Percentiles rank a stretch among this genome's conserved stretches.
phyloP scores from a whole-genome alignment of 1,140 invertebrate species.

The Leucophenga varia region DNA sequence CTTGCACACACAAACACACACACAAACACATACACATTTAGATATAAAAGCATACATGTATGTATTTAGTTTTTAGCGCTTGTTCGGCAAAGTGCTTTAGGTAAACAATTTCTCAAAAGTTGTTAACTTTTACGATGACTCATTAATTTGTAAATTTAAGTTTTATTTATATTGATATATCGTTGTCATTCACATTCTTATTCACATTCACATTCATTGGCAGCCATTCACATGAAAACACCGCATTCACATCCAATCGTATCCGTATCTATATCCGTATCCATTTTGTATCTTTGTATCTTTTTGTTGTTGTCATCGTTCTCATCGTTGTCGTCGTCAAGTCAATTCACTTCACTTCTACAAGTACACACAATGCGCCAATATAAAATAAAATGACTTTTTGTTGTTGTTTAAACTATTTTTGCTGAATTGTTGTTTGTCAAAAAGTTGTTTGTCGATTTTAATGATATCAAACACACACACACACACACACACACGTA shows the following conservation, averaged over 20 bases:
- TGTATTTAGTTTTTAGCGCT: no score
- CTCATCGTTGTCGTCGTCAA: no score
- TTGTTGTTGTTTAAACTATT: conserved; percentile 1
- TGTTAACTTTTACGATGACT: conserved; percentile 55
- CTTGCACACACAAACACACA: conserved; percentile 2
- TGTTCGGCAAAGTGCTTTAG: conserved; percentile 33
- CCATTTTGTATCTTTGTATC: no score
- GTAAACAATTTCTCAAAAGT: conserved; percentile 54
- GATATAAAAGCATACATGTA: no score
- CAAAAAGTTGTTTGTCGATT: conserved; percentile 36
- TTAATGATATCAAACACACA: conserved; percentile 39
- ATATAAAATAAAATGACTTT: no score
- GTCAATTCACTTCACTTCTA: no score
- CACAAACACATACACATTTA: no score
- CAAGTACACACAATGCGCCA: background rate
- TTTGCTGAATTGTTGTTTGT: conserved; percentile 42
- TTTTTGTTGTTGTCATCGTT: no score
- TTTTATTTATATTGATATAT: conserved; percentile 15
- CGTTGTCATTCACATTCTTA: background rate
- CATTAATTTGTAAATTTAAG: conserved; percentile 44
- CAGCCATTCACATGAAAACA: background rate
- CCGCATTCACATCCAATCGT: no score
- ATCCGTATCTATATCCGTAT: no score
- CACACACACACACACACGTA: no score
- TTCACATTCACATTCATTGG: background rate